Percentiles rank a stretch among this genome's conserved stretches.
These are phyloP conservation scores for Colostygia pectinataria DNA, from an alignment of 2,888 invertebrate genomes.

Conservation along the genomic window DNA sequence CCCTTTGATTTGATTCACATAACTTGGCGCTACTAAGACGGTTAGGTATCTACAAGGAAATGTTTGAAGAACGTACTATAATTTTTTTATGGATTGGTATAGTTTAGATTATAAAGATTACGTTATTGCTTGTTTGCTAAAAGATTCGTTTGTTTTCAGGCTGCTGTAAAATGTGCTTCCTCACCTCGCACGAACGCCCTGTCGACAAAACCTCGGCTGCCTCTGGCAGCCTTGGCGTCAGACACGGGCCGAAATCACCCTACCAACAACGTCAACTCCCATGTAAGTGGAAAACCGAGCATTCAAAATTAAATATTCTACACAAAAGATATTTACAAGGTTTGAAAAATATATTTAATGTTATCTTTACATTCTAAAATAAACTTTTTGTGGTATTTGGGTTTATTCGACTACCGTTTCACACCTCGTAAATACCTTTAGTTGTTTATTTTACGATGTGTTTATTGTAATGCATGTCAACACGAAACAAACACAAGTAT, in stretches of 20 bases:
- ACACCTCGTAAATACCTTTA: constrained; percentile 31
- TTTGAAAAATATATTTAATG: background rate
- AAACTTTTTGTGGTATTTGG: constrained; percentile 17
- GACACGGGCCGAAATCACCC: constrained; percentile 73
- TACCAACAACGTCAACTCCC: constrained; percentile 77
- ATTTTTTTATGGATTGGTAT: too few relatives aligned
- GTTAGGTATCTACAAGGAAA: background rate
- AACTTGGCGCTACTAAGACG: background rate
- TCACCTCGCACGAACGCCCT: constrained; percentile 77
- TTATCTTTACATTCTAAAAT: background rate
- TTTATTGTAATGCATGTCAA: constrained; percentile 35
- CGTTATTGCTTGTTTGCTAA: too few relatives aligned
- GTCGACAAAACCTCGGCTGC: constrained; percentile 75
- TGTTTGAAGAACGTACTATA: too few relatives aligned
- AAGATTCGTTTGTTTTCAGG: constrained; percentile 51
- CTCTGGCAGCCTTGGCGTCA: constrained; percentile 68
- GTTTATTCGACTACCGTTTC: constrained; percentile 28
- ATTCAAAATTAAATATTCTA: constrained; percentile 1
- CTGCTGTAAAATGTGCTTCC: constrained; percentile 79
- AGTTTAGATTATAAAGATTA: too few relatives aligned
- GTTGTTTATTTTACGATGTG: constrained; percentile 30
- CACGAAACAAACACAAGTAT: constrained; percentile 33
- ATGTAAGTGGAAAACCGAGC: constrained; percentile 59
- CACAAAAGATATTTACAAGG: constrained; percentile 14
- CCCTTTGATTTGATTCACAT: constrained; percentile 23